Conservation (phyloP, 2,888 invertebrate genomes). For the Prenolepis imparis region DNA sequence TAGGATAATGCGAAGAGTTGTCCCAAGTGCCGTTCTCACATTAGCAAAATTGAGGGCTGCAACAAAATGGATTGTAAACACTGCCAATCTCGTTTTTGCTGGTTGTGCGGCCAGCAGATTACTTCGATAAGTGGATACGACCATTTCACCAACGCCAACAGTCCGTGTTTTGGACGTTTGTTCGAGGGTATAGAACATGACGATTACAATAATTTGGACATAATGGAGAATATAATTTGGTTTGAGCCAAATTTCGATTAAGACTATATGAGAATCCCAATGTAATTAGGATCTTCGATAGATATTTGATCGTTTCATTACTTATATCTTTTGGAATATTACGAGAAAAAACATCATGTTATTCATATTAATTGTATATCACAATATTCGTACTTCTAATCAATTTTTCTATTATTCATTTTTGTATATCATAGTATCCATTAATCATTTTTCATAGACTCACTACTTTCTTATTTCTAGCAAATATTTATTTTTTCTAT, state of each 20-base stretch:
- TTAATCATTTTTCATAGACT: neutral
- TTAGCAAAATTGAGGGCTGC: slow-evolving; percentile 73
- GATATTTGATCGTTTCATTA: neutral
- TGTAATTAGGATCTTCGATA: neutral
- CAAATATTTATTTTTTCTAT: neutral
- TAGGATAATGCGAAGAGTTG: slow-evolving; percentile 77
- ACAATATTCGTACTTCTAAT: no score
- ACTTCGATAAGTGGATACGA: slow-evolving; percentile 69
- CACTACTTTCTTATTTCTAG: neutral
- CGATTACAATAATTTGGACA: neutral
- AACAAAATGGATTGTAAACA: slow-evolving; percentile 75
- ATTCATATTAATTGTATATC: no score
- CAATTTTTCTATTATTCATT: no score
- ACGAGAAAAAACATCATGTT: neutral
- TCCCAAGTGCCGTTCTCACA: slow-evolving; percentile 74
- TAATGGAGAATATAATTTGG: slow-evolving; percentile 32
- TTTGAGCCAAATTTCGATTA: neutral
- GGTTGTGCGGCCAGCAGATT: slow-evolving; percentile 75
- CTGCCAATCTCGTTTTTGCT: slow-evolving; percentile 75
- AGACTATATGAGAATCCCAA: neutral
- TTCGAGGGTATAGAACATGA: slow-evolving; percentile 67
- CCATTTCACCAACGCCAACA: slow-evolving; percentile 67
- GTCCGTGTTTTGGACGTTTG: slow-evolving; percentile 70
- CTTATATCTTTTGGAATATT: neutral
- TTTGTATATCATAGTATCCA: neutral